Evolutionary conservation across 1,140 invertebrate genomes (phyloP).

Genomic region (Tribolium castaneum): DNA sequence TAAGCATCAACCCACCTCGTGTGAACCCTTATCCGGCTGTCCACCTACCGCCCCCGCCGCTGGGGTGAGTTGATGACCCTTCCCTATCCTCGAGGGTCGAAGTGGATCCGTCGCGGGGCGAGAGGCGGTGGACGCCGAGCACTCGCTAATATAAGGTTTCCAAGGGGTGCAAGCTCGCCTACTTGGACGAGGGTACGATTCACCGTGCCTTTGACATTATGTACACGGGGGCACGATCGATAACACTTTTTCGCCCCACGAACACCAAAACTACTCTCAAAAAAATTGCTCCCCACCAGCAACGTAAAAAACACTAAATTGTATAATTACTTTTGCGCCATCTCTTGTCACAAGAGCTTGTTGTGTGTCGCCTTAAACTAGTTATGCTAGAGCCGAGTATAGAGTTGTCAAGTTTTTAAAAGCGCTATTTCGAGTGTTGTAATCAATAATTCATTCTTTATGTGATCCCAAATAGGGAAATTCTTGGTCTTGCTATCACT

Average conservation of each 20-base stretch:
- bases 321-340: too few species aligned
- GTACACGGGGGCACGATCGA: conserved; percentile 39
- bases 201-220: conserved; percentile 44
- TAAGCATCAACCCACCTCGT: conserved; percentile 37
- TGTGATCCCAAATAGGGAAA: not conserved
- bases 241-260: conserved; percentile 34
- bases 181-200: conserved; percentile 46
- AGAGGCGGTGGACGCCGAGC: conserved; percentile 52
- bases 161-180: conserved; percentile 50
- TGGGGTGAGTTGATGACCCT: conserved; percentile 57
- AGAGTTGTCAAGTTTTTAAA: too few species aligned
- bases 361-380: too few species aligned
- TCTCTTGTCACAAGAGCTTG: too few species aligned
- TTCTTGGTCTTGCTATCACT: not conserved
- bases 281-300: not conserved
- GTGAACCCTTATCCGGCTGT: conserved; percentile 56
- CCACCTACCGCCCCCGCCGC: conserved; percentile 51
- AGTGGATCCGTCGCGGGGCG: conserved; percentile 48
- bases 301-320: too few species aligned
- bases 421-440: too few species aligned
- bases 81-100: conserved; percentile 56
- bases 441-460: not conserved
- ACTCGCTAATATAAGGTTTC: conserved; percentile 60
- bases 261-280: not conserved
- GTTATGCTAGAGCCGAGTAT: too few species aligned